Evolutionary conservation across 2,113 vertebrate species (phyloP), one percentile per base, ranked within the genome.

Genomic region (Polypterus bichir): DNA sequence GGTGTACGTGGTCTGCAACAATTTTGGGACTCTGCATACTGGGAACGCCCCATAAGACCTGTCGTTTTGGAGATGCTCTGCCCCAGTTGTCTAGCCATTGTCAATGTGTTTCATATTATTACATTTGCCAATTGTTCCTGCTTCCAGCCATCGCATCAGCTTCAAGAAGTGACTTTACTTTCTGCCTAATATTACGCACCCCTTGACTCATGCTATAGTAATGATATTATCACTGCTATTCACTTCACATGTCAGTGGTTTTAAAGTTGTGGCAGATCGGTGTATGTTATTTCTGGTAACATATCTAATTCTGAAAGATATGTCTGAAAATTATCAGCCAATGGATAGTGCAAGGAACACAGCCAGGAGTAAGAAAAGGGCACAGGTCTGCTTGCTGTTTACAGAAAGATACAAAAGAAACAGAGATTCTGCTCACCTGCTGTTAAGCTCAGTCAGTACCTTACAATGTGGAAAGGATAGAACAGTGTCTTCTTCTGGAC

Each of bases 231-330:
- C 11, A 62, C 5, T 9, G 52, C 3, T 4, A 8, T 53, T 62
- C 9, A 44, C 52, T 27, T 53, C 9, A 4, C 9, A 49, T 6
- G 5, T 46, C 48, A 5, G 27, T 51, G 44, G 45, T 62, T 44
- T 27, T 62, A 5, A 51, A 44, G 46, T 53, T n/a, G 7, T 44
- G 9, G 49, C 61, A 49, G n/a, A 53, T 52, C 10, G 7, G 9
- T 61, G 3, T 49, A 8, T 4, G 5, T 51, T 62, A 45, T 7
- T 54, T 27, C 27, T 27, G 27, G 27, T 45, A 44, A 11, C 45
- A 62, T 47, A 62, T 11, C 8, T 62, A n/a, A 62, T 62, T 54
- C 61, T 62, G 7, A 7, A 62, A 51, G 61, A 62, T 9, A 48
- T n/a, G 61, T 11, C 4, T 9, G 44, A n/a, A 47, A 44, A 47